Evolutionary conservation across 2,113 vertebrate species (phyloP), one percentile per base, ranked within the genome.

Genomic region (Tychaedon coryphoeus): DNA sequence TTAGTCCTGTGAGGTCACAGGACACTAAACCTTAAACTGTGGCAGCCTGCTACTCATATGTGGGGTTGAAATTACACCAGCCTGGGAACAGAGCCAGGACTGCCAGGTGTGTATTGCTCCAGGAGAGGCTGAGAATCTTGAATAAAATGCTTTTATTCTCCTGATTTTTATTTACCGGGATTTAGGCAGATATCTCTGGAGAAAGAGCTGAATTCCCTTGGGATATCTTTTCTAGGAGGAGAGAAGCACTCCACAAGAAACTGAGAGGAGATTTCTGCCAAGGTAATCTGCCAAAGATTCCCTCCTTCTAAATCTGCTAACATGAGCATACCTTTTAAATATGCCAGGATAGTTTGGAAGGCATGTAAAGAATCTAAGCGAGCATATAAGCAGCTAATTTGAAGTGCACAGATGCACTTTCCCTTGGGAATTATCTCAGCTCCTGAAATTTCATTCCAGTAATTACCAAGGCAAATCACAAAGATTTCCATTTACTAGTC

Each of bases 321-420:
- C 62, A 84, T 54, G 34, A 88, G 51, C 72, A 58, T 86, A 92
- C 45, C 69, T 95, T 95, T 90, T 86, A 92, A 93, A 31, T 64
- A 87, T 76, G 57, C 56, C 71, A 92, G 64, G 58, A 51, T 78
- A 73, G 74, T 69, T 86, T 96, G 65, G 80, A 96, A 96, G 67
- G 38, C 94, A 88, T 66, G 71, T 85, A 95, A 97, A 82, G 85
- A 95, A 91, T 90, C 48, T 95, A 95, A 97, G 90, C 0, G 4
- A 95, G 93, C 93, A 95, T 90, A 95, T 93, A 95, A 95, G 66
- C 67, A 95, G 85, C 93, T 96, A 97, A 96, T 97, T 95, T 97
- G 38, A 79, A 87, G 43, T 72, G 43, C 86, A 88, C 64, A 82
- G 84, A 95, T 85, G 64, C 60, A 72, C 47, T 90, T 95, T 89